phyloP scores from a whole-genome alignment of 2,888 invertebrate species.

The Bombylius discolor region DNA sequence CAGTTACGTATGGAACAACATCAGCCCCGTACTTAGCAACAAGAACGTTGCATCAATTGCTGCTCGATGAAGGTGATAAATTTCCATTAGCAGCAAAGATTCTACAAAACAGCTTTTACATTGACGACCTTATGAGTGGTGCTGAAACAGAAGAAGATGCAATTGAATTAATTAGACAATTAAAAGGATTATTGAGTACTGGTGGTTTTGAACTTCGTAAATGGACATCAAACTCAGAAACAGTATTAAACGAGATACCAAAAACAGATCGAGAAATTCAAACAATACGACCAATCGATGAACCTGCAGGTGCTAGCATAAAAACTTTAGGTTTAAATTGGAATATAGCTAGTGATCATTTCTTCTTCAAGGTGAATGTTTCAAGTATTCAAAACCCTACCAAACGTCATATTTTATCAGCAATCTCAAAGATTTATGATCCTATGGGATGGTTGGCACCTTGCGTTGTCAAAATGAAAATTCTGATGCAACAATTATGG shows the following conservation, averaged over 20 bases:
- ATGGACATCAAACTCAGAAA: neutral
- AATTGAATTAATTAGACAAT: neutral
- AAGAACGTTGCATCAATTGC: too few species aligned
- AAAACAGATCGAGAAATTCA: neutral
- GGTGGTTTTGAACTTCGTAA: neutral
- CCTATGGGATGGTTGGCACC: conserved; percentile 5
- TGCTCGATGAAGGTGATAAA: too few species aligned
- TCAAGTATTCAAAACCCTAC: neutral
- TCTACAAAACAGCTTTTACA: too few species aligned
- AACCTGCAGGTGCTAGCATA: neutral
- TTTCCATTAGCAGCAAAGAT: too few species aligned
- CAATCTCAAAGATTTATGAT: conserved; percentile 1
- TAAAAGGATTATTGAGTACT: neutral
- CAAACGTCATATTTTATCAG: conserved; percentile 1
- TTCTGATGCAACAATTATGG: conserved; percentile 6
- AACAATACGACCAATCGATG: neutral
- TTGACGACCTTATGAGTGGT: too few species aligned
- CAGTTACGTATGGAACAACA: too few species aligned
- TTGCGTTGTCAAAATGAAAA: too few species aligned
- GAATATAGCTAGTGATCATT: neutral
- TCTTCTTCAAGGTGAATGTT: neutral
- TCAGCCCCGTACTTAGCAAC: too few species aligned
- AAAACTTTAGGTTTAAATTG: neutral
- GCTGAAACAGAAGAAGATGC: conserved; percentile 5
- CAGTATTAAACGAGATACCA: neutral